Evolutionary conservation across 92 coral and sea anemone genomes (phyloP), one percentile per base, ranked within the genome.

Genomic region (Palythoa grandiflora): DNA sequence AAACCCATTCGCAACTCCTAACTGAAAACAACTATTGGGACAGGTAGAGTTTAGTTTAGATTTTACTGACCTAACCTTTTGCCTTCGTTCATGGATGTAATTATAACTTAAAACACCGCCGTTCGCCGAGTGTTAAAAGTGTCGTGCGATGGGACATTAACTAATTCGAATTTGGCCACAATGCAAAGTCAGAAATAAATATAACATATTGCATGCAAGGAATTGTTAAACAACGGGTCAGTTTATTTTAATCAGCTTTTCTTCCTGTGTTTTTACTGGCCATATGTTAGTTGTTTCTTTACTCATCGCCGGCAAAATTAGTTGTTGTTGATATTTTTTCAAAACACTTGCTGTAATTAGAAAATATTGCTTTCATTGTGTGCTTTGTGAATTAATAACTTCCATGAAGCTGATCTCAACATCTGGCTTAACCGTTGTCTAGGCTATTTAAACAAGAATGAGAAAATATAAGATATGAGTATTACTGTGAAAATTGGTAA

Each of bases 371-470:
- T 77, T 77, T 36, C 39, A 11, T 55, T 77, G 68, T 37, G 7
- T 20, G 40, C 68, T 77, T 77, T 77, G 38, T 77, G 83, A 77
- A 54, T 28, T 28, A 28, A 28, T 77, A 28, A 13, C 66, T 52
- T 77, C 39, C 40, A 52, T 11, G 13, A n/a, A 5, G 19, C 14
- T 15, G 9, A 8, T 48, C 38, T 36, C 60, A 77, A 77, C 68
- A 77, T 77, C 66, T 77, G 83, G 68, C 54, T 77, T 0, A 52
- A 13, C n/a, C 38, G 19, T 6, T 28, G 8, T 35, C 44, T 54
- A 77, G 63, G 15, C 15, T 19, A 54, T 77, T 77, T 55, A 77
- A 35, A 11, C n/a, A 77, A 53, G 14, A 36, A 3, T 3, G 14
- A 9, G 83, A 63, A 63, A 6, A n/a, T 17, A 9, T 63, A 63